These are phyloP conservation scores for Grammomys dolichurus DNA, from an alignment of 2,113 vertebrate genomes.

Conservation along the genomic window DNA sequence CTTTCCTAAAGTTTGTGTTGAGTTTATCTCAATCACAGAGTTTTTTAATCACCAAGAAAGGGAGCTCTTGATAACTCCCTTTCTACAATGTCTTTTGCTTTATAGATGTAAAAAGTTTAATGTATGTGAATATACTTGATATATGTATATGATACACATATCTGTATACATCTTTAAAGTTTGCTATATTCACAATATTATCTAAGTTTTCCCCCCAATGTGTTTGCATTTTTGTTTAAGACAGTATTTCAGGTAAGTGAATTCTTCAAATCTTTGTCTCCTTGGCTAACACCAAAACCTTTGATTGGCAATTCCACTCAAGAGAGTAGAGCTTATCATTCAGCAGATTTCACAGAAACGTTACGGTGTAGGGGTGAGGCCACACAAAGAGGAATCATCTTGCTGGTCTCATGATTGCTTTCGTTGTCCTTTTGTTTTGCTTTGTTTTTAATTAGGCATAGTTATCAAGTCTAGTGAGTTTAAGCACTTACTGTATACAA, in stretches of 20 bases:
- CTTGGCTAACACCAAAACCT: neutral
- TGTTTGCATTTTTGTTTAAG: constrained; percentile 8
- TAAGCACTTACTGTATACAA: neutral
- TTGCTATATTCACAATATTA: neutral
- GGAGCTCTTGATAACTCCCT: neutral
- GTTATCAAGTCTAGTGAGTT: neutral
- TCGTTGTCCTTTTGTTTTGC: constrained; percentile 3
- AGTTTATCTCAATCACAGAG: neutral
- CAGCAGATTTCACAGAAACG: neutral
- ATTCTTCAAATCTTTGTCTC: neutral
- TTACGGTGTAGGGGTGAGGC: neutral
- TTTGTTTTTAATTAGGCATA: neutral
- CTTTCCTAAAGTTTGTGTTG: constrained; percentile 30
- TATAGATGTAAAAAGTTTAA: neutral
- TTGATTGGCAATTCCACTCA: neutral
- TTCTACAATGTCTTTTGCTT: neutral
- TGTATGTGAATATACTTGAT: neutral
- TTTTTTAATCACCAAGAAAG: constrained; percentile 24
- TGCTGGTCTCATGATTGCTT: neutral
- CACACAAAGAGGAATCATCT: neutral
- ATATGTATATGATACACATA: neutral
- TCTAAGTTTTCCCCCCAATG: neutral
- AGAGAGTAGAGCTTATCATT: neutral
- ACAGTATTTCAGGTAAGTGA: neutral
- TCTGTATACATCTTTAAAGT: neutral